phyloP scores from a whole-genome alignment of 2,888 invertebrate species.

The Tenodera sinensis region DNA sequence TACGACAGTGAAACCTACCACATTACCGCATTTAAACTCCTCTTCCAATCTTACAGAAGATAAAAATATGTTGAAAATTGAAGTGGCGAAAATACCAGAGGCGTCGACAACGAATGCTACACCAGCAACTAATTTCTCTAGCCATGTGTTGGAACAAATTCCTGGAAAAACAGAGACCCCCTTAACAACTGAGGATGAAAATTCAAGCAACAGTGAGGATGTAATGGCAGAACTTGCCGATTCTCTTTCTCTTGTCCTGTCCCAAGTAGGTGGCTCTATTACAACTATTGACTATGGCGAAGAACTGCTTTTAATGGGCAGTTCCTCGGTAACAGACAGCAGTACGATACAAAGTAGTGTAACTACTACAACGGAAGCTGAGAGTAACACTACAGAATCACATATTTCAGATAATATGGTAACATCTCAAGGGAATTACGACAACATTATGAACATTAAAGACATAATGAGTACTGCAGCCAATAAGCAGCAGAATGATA shows the following conservation, averaged over 20 bases:
- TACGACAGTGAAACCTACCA: not conserved
- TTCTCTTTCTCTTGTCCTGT: constrained; percentile 26
- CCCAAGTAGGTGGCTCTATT: constrained; percentile 21
- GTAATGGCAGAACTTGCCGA: constrained; percentile 24
- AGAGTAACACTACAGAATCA: not conserved
- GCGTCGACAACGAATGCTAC: no score
- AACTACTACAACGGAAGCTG: not conserved
- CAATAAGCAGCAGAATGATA: not conserved
- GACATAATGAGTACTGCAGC: not conserved
- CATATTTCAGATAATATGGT: not conserved
- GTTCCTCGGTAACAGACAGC: not conserved
- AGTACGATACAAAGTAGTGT: not conserved
- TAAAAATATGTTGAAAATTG: not conserved
- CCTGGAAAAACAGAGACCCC: not conserved
- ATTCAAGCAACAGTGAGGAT: not conserved
- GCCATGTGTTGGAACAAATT: not conserved
- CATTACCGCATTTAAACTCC: not conserved
- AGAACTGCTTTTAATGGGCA: not conserved
- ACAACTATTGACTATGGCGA: constrained; percentile 13
- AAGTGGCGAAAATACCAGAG: not conserved
- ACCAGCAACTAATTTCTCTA: not conserved
- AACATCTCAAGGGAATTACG: not conserved
- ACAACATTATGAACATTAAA: not conserved
- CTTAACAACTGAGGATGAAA: not conserved
- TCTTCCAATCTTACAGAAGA: not conserved